Evolutionary conservation across 2,113 vertebrate genomes (phyloP).

Genomic region (Charadrius vociferus): DNA sequence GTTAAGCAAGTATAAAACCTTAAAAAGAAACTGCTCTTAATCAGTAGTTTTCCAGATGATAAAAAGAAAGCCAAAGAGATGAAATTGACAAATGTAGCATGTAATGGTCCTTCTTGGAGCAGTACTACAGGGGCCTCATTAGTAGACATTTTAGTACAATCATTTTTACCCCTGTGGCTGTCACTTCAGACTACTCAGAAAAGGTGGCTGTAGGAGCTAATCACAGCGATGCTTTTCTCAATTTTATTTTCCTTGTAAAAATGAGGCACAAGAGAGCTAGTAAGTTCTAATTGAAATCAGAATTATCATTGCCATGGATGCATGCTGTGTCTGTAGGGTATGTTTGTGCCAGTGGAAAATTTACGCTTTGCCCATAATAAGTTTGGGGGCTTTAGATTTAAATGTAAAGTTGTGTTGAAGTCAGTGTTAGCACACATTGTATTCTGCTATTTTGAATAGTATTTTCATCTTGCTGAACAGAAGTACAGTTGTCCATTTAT

Average conservation of each 20-base stretch:
- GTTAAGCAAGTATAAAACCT: slow-evolving; percentile 59
- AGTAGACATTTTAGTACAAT: slow-evolving; percentile 70
- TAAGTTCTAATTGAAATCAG: slow-evolving; percentile 73
- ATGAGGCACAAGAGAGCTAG: slow-evolving; percentile 63
- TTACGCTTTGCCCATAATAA: not conserved
- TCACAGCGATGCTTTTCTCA: slow-evolving; percentile 61
- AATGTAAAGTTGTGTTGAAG: slow-evolving; percentile 18
- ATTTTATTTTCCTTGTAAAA: slow-evolving; percentile 65
- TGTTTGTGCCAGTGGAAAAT: slow-evolving; percentile 38
- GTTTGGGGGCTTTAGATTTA: not conserved
- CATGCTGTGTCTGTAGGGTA: slow-evolving; percentile 49
- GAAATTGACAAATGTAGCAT: slow-evolving; percentile 67
- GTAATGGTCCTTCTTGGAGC: slow-evolving; percentile 66
- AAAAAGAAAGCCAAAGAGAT: slow-evolving; percentile 44
- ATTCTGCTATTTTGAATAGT: not conserved
- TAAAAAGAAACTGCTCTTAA: slow-evolving; percentile 46
- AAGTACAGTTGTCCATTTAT: not conserved
- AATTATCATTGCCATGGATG: slow-evolving; percentile 67
- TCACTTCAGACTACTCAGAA: slow-evolving; percentile 70
- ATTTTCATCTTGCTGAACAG: not conserved
- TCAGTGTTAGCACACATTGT: not conserved
- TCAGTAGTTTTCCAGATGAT: slow-evolving; percentile 60
- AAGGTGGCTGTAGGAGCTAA: slow-evolving; percentile 73
- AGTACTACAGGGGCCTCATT: slow-evolving; percentile 72
- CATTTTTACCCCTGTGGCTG: slow-evolving; percentile 67